A percentile compares a stretch with the other conserved stretches of the same genome.
Evolutionary conservation across 2,797 vertebrate genomes (phyloP).

Genomic region (Sebastes taczanowskii): DNA sequence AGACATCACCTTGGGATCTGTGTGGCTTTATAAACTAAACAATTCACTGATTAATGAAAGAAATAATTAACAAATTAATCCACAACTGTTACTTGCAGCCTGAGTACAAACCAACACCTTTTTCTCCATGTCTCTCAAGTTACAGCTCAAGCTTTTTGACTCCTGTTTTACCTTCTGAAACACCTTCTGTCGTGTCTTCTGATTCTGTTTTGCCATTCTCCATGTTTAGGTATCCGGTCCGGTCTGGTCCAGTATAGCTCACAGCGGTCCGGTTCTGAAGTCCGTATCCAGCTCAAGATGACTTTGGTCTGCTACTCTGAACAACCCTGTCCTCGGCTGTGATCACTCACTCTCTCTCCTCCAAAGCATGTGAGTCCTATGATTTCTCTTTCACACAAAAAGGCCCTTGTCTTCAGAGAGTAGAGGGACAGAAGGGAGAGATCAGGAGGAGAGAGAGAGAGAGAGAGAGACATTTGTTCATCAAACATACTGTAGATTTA

Average conservation of each 20-base stretch:
- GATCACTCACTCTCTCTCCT: conserved; percentile 66
- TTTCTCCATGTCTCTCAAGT: not conserved
- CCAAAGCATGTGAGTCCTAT: conserved; percentile 85
- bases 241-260: not conserved
- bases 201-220: conserved; percentile 43
- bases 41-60: not conserved
- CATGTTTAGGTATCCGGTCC: conserved; percentile 49
- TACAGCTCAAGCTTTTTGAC: not conserved
- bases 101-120: not conserved
- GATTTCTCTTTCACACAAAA: conserved; percentile 81
- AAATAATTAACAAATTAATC: not conserved
- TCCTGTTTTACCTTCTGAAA: conserved; percentile 55
- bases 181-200: conserved; percentile 28
- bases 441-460: conserved; percentile 52
- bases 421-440: conserved; percentile 57
- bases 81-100: not conserved
- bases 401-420: conserved; percentile 79
- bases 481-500: conserved; percentile 33
- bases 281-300: conserved; percentile 19
- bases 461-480: conserved; percentile 45
- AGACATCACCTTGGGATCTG: not conserved
- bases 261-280: not conserved
- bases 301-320: conserved; percentile 39
- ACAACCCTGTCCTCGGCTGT: conserved; percentile 42
- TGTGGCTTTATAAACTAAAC: not conserved